phyloP scores from a whole-genome alignment of 1,140 invertebrate species.

The Cylas formicarius region DNA sequence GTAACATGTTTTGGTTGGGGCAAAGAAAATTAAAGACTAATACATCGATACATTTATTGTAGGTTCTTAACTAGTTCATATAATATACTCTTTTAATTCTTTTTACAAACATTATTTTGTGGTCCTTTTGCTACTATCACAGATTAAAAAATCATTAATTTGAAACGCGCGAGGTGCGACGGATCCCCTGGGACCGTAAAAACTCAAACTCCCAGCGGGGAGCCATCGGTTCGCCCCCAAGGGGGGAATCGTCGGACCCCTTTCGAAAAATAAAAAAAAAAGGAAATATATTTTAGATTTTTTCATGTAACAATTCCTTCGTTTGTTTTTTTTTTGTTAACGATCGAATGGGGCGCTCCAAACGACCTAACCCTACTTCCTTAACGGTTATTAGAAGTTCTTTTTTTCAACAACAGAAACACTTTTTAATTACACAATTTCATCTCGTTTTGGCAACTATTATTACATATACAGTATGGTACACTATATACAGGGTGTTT shows the following conservation, averaged over 20 bases:
- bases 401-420: slow-evolving; percentile 11
- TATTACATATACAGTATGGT: slow-evolving; percentile 30
- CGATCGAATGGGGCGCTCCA: slow-evolving; percentile 9
- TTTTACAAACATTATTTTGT: slow-evolving; percentile 44
- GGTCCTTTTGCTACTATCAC: slow-evolving; percentile 43
- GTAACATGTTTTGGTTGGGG: too few relatives aligned
- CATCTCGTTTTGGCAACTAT: slow-evolving; percentile 26
- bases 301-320: slow-evolving; percentile 20
- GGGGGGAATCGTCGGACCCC: not conserved
- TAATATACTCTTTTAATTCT: slow-evolving; percentile 35
- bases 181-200: slow-evolving; percentile 1
- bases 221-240: slow-evolving; percentile 4
- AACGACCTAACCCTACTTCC: slow-evolving; percentile 1
- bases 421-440: slow-evolving; percentile 19
- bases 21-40: slow-evolving; percentile 1
- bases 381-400: slow-evolving; percentile 3
- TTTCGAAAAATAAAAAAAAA: not conserved
- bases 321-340: slow-evolving; percentile 16
- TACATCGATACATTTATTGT: slow-evolving; percentile 41
- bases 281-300: slow-evolving; percentile 9
- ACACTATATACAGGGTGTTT: slow-evolving; percentile 30
- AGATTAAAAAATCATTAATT: slow-evolving; percentile 40
- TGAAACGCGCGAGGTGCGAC: slow-evolving; percentile 16
- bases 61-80: slow-evolving; percentile 29
- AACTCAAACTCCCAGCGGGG: not conserved